These are phyloP conservation scores for Pangasianodon hypophthalmus DNA, from an alignment of 2,113 vertebrate species.

Conservation along the genomic window DNA sequence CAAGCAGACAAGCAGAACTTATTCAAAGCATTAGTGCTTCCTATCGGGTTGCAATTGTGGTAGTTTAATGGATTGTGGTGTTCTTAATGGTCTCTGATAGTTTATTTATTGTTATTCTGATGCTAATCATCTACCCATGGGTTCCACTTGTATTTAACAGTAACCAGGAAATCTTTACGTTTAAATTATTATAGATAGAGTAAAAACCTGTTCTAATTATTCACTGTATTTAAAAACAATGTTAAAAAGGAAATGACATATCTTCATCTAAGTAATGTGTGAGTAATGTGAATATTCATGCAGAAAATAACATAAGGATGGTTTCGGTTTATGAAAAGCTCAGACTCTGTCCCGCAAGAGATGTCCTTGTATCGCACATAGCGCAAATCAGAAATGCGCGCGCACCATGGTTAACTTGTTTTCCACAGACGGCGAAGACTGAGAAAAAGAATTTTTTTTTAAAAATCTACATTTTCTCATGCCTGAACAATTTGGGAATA, in stretches of 20 bases:
- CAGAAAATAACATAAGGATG: neutral
- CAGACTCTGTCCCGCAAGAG: neutral
- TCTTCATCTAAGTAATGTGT: neutral
- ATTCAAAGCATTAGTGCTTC: neutral
- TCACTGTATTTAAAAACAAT: neutral
- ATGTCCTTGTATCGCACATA: neutral
- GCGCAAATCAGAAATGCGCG: neutral
- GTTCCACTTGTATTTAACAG: neutral
- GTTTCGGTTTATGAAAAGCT: neutral
- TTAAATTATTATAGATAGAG: neutral
- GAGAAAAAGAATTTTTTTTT: neutral
- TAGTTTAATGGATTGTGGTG: neutral
- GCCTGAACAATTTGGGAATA: neutral
- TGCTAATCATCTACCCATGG: neutral
- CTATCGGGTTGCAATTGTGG: neutral
- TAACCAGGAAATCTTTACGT: neutral
- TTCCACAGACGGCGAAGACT: neutral
- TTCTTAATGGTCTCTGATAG: neutral
- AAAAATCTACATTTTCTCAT: neutral
- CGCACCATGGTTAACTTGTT: neutral
- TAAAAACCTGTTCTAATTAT: neutral
- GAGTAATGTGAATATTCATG: neutral
- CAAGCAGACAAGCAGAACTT: neutral
- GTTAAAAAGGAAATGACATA: neutral
- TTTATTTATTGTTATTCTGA: neutral